Conservation (phyloP, 2,797 vertebrate species). For the Silurus aristotelis region DNA sequence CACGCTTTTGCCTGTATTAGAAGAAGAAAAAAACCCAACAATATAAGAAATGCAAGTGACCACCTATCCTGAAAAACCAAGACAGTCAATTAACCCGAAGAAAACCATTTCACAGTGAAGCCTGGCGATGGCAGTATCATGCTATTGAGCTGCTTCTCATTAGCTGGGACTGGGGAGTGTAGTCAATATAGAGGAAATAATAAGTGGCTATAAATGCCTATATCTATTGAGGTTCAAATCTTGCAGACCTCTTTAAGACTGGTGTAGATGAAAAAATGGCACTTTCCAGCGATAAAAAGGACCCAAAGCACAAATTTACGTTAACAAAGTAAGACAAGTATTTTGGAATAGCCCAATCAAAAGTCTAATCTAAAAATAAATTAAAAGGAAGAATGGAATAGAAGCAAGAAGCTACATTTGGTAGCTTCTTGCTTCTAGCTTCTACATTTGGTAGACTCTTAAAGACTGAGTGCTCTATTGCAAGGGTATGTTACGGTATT, state of each 20-base stretch:
- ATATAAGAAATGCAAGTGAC: no score
- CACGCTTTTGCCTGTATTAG: background rate
- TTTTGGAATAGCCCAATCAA: background rate
- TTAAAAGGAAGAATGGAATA: no score
- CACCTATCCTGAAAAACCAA: background rate
- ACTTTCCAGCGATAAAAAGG: background rate
- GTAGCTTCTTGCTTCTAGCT: no score
- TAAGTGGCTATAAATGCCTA: background rate
- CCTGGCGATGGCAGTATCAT: background rate
- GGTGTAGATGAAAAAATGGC: background rate
- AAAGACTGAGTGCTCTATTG: background rate
- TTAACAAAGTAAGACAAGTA: background rate
- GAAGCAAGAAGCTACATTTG: no score
- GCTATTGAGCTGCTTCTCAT: background rate
- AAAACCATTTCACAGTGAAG: background rate
- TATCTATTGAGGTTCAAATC: background rate
- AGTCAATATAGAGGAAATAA: background rate
- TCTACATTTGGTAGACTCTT: background rate
- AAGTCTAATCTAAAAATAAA: background rate
- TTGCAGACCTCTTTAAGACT: background rate
- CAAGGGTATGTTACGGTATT: background rate
- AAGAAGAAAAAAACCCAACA: no score
- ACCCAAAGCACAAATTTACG: background rate
- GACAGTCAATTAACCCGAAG: background rate
- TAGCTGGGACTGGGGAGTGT: background rate